These are phyloP conservation scores for Erebia epiphron DNA, from an alignment of 2,888 invertebrate species.

Conservation along the genomic window DNA sequence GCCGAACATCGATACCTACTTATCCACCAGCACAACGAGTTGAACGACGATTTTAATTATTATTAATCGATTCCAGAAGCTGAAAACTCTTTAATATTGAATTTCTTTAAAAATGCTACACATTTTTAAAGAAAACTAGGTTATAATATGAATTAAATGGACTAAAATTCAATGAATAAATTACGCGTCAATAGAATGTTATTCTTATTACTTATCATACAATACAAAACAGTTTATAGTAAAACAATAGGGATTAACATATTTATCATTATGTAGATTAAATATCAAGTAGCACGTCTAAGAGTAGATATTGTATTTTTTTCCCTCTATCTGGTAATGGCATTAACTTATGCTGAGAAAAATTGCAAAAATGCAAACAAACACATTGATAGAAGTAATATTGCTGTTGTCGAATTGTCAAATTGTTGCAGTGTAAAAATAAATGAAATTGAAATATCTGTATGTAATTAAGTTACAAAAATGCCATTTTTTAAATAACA, in stretches of 20 bases:
- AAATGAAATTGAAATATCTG: too few relatives aligned
- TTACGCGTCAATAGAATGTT: background rate
- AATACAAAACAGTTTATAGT: background rate
- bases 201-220: background rate
- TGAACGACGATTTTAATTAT: background rate
- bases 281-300: background rate
- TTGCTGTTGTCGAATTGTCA: too few relatives aligned
- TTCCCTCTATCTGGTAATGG: background rate
- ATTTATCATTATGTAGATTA: background rate
- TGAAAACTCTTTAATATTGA: too few relatives aligned
- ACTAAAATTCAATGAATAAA: background rate
- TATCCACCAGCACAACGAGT: constrained; percentile 97
- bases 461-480: too few relatives aligned
- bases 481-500: too few relatives aligned
- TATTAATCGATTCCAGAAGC: background rate
- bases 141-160: too few relatives aligned
- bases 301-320: background rate
- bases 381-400: too few relatives aligned
- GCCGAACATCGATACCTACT: constrained; percentile 97
- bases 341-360: background rate
- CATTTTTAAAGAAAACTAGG: too few relatives aligned
- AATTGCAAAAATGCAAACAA: background rate
- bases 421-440: too few relatives aligned
- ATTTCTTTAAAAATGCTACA: too few relatives aligned
- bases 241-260: background rate